Evolutionary conservation across 2,797 vertebrate genomes (phyloP), one percentile per base, ranked within the genome.

Genomic region (Tiaroga cobitis): DNA sequence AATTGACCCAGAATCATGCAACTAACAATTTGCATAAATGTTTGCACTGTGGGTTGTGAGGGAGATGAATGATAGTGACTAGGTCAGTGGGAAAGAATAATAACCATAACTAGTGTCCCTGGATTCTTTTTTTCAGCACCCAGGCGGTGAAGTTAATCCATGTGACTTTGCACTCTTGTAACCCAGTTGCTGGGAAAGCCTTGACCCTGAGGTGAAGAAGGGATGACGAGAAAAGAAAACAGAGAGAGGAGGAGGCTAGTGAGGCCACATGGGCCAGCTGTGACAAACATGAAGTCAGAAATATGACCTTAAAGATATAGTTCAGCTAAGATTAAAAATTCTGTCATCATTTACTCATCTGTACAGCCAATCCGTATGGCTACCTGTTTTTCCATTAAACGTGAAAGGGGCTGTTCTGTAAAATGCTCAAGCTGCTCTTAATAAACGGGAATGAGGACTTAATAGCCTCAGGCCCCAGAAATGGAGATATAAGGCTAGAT

Each of bases 131-230:
- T 82, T 87, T 76, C 78, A 86, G 87, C 29, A 41, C 11, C 5
- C 54, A 8, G 65, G 63, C 49, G 19, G 59, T 81, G 80, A 85
- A 70, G 54, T 18, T 77, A 41, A 41, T 56, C 77, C 85, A 88
- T 67, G 82, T 86, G 87, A 90, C 85, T 85, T 8, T 8, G n/a
- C 68, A 75, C 76, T 85, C 80, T 73, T 80, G 86, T 79, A 85
- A 72, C 83, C 75, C 73, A 84, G 79, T 76, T 85, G 86, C 84
- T 91, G 90, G 90, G 89, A 91, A 91, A 88, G 49, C 18, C 85
- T 77, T 90, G 88, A 89, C 90, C 89, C 77, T 26, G 10, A 89
- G 82, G 32, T 49, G 65, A 87, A 78, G 76, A 83, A 68, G 78
- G 84, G 24, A 81, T 70, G 32, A 74, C 61, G 56, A 82, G 73